These are phyloP conservation scores for Ciconia nigra DNA, from an alignment of 2,797 vertebrate genomes.

Conservation along the genomic window DNA sequence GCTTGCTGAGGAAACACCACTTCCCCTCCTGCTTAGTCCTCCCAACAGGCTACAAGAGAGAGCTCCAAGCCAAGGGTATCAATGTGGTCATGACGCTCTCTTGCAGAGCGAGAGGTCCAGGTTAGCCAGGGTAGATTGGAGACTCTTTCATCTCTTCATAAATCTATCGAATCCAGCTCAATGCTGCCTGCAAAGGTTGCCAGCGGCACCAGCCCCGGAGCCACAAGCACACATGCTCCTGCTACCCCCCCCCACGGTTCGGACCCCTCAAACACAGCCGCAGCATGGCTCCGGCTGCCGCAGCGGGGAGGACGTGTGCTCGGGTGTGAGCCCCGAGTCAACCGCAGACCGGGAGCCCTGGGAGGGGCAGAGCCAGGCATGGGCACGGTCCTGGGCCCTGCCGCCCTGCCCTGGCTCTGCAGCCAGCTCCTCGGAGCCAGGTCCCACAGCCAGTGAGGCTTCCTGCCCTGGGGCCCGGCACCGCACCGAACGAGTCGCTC, in stretches of 20 bases:
- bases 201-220: neutral
- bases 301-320: accelerated
- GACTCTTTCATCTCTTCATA: neutral
- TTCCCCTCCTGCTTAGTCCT: neutral
- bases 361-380: accelerated
- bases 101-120: neutral
- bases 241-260: accelerated
- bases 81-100: accelerated
- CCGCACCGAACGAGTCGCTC: accelerated
- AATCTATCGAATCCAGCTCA: neutral
- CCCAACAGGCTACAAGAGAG: neutral
- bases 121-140: neutral
- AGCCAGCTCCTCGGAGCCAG: neutral
- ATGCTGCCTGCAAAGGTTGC: neutral
- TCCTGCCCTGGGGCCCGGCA: neutral
- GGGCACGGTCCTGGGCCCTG: accelerated
- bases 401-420: neutral
- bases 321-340: neutral
- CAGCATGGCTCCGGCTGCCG: neutral
- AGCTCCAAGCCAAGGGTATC: neutral
- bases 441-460: accelerated
- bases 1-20: neutral
- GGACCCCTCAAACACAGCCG: accelerated
- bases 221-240: accelerated
- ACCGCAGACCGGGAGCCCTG: accelerated